Evolutionary conservation across 2,113 vertebrate genomes (phyloP), one percentile per base, ranked within the genome.

Genomic region (Paraplagusia blochii): DNA sequence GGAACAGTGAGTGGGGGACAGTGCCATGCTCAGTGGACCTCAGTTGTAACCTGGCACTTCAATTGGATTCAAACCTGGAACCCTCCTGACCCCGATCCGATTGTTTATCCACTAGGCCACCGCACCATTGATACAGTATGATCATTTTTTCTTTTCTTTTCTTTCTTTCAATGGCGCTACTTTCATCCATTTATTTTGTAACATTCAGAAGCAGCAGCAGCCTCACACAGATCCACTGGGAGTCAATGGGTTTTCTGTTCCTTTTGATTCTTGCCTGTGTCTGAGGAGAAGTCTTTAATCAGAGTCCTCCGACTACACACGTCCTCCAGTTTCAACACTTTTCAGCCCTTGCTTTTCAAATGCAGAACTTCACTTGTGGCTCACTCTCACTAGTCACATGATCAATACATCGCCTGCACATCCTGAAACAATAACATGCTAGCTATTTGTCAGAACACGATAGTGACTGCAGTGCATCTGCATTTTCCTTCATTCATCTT

Each of bases 341-440:
- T 71, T 80, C 66, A 80, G 76, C 74, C 66, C 8, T 57, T 11
- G 16, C 63, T 68, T 79, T 83, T 85, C 67, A 81, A 81, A 85
- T 77, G 78, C 68, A 76, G 55, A 78, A 72, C 54, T 65, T 44
- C 53, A n/a, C 76, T 67, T 81, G 74, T 76, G 74, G 71, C 46
- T 72, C 64, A 58, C 53, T 72, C 64, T 60, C 53, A 46, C 60
- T 78, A 77, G 76, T 82, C 74, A 72, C 58, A 47, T 40, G 74
- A 82, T 78, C 81, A 76, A 77, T 76, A 67, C 51, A 1, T 66
- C 58, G 15, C 44, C 66, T 56, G 68, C 69, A 53, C 45, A 46
- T 78, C 68, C 63, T 51, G 22, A 47, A 63, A 70, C 68, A 70
- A 77, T 63, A 73, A 69, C 60, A 51, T 22, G 9, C 40, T 40